These are phyloP conservation scores for Shinisaurus crocodilurus DNA, from an alignment of 2,113 vertebrate genomes.

Conservation along the genomic window DNA sequence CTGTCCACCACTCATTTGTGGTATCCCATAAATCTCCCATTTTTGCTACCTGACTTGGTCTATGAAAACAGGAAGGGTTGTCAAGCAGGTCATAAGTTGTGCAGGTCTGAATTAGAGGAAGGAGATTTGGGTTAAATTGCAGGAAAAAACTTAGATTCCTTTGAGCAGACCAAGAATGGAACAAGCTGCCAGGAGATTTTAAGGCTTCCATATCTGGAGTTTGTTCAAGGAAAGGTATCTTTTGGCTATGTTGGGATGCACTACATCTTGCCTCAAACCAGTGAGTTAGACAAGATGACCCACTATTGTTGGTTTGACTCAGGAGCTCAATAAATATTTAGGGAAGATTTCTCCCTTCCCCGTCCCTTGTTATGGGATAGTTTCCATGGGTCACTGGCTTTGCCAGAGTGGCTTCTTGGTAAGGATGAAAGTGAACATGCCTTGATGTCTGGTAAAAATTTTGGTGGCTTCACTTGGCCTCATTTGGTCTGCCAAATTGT, in stretches of 20 bases:
- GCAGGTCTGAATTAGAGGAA: background rate
- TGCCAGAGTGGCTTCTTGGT: background rate
- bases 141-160: background rate
- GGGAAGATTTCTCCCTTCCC: background rate
- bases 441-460: background rate
- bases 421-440: background rate
- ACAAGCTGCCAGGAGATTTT: background rate
- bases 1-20: background rate
- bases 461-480: rapidly evolving
- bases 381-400: background rate
- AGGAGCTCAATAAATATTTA: background rate
- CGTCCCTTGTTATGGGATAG: background rate
- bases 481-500: background rate
- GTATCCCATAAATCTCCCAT: too few species aligned
- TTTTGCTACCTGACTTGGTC: background rate
- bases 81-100: background rate
- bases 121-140: background rate
- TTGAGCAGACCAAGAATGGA: background rate
- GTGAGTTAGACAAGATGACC: background rate
- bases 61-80: background rate
- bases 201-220: background rate
- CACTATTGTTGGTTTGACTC: background rate
- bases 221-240: background rate
- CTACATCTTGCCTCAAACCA: background rate
- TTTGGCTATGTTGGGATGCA: background rate